Conservation (phyloP, 2,113 vertebrate species). For the Saccopteryx bilineata region DNA sequence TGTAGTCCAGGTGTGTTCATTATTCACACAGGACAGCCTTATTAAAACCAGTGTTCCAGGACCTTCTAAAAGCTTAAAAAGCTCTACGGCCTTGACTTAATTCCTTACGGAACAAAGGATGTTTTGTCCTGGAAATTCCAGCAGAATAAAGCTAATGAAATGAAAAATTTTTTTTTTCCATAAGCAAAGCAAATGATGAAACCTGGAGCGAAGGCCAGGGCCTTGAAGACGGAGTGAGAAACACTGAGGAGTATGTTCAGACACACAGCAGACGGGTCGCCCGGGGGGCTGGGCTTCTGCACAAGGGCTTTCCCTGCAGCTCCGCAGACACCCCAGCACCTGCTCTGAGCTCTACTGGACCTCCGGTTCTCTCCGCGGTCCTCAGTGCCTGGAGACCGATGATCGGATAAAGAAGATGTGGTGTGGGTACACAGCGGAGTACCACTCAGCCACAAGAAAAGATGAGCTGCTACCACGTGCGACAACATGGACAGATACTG, state of each 20-base stretch:
- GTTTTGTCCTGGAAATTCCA: constrained; percentile 43
- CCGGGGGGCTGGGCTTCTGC: constrained; percentile 55
- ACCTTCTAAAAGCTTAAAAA: constrained; percentile 51
- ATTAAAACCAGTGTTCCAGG: constrained; percentile 57
- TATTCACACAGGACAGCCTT: constrained; percentile 58
- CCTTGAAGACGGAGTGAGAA: constrained; percentile 74
- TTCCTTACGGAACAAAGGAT: constrained; percentile 64
- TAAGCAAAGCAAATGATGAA: constrained; percentile 35
- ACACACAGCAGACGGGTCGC: constrained; percentile 65
- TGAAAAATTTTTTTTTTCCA: neutral
- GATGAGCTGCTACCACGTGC: neutral
- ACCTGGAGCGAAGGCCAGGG: neutral
- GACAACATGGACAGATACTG: neutral
- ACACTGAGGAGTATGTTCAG: constrained; percentile 76
- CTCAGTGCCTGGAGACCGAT: neutral
- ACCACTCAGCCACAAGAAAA: neutral
- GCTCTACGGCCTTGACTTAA: neutral
- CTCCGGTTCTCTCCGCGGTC: neutral
- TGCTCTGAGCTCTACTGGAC: neutral
- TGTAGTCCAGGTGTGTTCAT: constrained; percentile 55
- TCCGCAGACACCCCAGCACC: rapidly evolving
- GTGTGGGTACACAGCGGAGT: neutral
- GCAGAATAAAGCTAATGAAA: constrained; percentile 23
- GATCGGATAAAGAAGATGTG: neutral
- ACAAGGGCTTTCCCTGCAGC: neutral